phyloP scores from a whole-genome alignment of 2,113 vertebrate species.

The Crotalus helleri region DNA sequence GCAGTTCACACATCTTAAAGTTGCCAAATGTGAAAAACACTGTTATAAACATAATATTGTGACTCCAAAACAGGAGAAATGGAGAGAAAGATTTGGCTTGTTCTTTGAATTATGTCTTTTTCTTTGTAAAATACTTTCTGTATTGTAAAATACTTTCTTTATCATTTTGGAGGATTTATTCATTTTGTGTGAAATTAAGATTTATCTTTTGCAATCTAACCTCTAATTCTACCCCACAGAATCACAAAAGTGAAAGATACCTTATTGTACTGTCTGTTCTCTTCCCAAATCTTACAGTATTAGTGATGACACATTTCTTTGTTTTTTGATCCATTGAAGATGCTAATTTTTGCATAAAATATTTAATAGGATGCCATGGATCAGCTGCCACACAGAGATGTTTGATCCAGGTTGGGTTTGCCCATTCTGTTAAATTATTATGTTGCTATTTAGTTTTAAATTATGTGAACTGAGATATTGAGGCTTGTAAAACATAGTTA shows the following conservation, averaged over 20 bases:
- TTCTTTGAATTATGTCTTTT: neutral
- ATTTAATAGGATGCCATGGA: neutral
- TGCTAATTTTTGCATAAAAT: neutral
- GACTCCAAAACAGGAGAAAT: neutral
- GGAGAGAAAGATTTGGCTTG: neutral
- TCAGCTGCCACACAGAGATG: neutral
- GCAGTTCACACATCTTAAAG: neutral
- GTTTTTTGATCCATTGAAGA: neutral
- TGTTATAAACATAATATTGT: neutral
- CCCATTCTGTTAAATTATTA: neutral
- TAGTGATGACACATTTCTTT: neutral
- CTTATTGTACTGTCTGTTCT: neutral
- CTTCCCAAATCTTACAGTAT: neutral
- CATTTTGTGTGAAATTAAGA: neutral
- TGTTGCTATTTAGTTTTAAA: neutral
- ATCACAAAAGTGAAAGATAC: neutral
- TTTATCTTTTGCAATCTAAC: neutral
- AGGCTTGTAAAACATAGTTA: neutral
- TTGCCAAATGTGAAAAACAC: neutral
- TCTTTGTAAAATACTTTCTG: neutral
- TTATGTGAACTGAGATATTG: neutral
- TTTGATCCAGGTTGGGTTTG: neutral
- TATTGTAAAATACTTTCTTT: neutral
- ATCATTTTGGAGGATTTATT: neutral
- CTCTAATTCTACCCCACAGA: neutral